Percentiles rank a stretch among this genome's conserved stretches.
Conservation (phyloP, 2,797 vertebrate species). For the Vultur gryphus region DNA sequence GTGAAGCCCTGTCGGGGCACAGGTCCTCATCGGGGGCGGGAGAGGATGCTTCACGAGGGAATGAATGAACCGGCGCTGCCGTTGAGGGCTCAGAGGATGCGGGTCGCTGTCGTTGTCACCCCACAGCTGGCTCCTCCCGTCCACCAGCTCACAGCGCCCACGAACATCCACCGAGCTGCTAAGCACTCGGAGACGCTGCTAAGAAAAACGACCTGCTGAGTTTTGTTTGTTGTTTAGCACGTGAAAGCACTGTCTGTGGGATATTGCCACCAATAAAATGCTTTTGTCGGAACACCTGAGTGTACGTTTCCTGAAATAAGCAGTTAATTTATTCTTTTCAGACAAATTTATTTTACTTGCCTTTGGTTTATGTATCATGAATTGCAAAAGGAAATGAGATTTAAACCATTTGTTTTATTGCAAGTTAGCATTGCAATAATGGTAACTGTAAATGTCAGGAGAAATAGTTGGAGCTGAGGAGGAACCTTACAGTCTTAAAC, state of each 20-base stretch:
- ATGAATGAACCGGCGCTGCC: rapidly evolving
- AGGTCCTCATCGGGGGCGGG: background rate
- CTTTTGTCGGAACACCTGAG: background rate
- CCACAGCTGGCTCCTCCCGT: background rate
- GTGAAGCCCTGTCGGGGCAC: rapidly evolving
- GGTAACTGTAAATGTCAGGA: background rate
- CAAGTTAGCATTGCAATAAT: background rate
- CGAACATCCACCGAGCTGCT: rapidly evolving
- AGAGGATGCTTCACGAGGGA: rapidly evolving
- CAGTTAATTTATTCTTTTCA: background rate
- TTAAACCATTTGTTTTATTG: background rate
- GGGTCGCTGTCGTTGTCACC: rapidly evolving
- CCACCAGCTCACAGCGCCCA: background rate
- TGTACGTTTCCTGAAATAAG: background rate
- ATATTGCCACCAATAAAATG: background rate
- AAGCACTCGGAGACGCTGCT: rapidly evolving
- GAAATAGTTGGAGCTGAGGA: background rate
- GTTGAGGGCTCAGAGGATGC: rapidly evolving
- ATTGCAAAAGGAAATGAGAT: background rate
- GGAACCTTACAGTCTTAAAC: background rate
- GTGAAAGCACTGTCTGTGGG: background rate
- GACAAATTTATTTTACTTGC: background rate
- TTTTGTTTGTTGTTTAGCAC: background rate
- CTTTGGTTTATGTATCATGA: background rate
- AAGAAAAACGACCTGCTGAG: background rate